Evolutionary conservation across 2,888 invertebrate species (phyloP).

Genomic region (Clostera curtula): DNA sequence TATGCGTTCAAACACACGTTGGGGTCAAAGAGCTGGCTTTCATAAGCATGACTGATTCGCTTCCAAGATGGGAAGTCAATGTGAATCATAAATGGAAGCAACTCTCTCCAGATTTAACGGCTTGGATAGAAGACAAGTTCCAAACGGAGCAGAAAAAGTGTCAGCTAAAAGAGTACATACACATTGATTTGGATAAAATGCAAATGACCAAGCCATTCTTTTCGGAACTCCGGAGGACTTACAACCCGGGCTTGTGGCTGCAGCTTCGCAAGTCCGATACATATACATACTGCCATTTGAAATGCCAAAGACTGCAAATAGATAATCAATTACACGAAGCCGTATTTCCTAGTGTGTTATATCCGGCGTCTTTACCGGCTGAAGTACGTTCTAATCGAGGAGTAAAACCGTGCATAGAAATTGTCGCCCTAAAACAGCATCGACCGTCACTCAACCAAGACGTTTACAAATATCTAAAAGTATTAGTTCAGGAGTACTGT

Average conservation of each 20-base stretch:
- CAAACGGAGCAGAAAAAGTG: slow-evolving; percentile 80
- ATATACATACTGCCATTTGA: slow-evolving; percentile 79
- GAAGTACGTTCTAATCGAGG: slow-evolving; percentile 39
- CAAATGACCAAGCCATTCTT: slow-evolving; percentile 91
- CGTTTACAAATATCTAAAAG: slow-evolving; percentile 77
- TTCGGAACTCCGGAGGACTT: slow-evolving; percentile 82
- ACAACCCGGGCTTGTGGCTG: slow-evolving; percentile 83
- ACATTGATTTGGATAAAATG: slow-evolving; percentile 89
- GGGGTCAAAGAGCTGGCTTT: slow-evolving; percentile 80
- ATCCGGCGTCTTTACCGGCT: slow-evolving; percentile 75
- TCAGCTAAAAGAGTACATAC: slow-evolving; percentile 84
- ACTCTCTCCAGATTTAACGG: slow-evolving; percentile 82
- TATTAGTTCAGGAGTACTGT: slow-evolving; percentile 79
- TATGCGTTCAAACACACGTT: slow-evolving; percentile 59
- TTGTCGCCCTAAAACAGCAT: slow-evolving; percentile 70
- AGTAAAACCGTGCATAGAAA: slow-evolving; percentile 76
- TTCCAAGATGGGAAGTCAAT: slow-evolving; percentile 88
- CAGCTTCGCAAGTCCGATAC: slow-evolving; percentile 82
- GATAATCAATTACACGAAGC: slow-evolving; percentile 85
- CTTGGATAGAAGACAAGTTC: slow-evolving; percentile 89
- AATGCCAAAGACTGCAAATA: slow-evolving; percentile 80
- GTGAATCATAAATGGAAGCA: slow-evolving; percentile 87
- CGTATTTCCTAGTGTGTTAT: slow-evolving; percentile 79
- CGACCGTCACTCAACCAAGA: slow-evolving; percentile 66
- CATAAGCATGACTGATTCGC: slow-evolving; percentile 78